These are phyloP conservation scores for Hoplias malabaricus DNA, from an alignment of 2,113 vertebrate species.

Conservation along the genomic window DNA sequence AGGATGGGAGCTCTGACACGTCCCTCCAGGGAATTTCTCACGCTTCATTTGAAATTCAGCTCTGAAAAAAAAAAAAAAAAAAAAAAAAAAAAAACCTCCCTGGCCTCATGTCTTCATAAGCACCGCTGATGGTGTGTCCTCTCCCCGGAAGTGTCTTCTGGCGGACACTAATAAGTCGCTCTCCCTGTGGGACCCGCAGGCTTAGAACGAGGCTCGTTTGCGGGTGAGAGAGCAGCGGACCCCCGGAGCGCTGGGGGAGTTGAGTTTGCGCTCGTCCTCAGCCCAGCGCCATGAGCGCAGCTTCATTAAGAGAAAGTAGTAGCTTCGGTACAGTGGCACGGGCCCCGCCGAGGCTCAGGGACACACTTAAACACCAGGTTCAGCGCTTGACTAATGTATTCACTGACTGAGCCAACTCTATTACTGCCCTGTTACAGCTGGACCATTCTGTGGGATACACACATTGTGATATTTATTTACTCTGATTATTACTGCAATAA, in stretches of 20 bases:
- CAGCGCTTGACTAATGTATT: conserved; percentile 34
- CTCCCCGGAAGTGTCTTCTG: conserved; percentile 22
- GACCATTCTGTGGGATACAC: neutral
- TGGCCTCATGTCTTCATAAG: conserved; percentile 21
- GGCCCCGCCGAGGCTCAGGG: neutral
- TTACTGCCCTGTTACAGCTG: neutral
- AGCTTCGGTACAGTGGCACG: conserved; percentile 17
- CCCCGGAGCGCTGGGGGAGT: neutral
- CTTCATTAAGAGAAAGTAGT: conserved; percentile 42
- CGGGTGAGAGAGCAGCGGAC: conserved; percentile 12
- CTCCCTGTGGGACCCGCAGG: conserved; percentile 35
- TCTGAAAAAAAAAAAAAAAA: neutral
- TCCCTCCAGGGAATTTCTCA: neutral
- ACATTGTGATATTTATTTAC: neutral
- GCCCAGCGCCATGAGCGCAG: conserved; percentile 19
- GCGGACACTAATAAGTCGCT: conserved; percentile 37
- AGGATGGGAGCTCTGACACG: neutral
- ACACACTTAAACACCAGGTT: conserved; percentile 31
- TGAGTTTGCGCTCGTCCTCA: conserved; percentile 28
- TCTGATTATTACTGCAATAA: too few relatives aligned
- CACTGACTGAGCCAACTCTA: conserved; percentile 10
- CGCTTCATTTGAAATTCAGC: conserved; percentile 2
- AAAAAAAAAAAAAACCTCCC: neutral
- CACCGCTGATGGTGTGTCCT: conserved; percentile 22
- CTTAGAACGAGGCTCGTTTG: conserved; percentile 28